Conservation (phyloP, 2,797 vertebrate species). For the Chlorospingus semifuscus region DNA sequence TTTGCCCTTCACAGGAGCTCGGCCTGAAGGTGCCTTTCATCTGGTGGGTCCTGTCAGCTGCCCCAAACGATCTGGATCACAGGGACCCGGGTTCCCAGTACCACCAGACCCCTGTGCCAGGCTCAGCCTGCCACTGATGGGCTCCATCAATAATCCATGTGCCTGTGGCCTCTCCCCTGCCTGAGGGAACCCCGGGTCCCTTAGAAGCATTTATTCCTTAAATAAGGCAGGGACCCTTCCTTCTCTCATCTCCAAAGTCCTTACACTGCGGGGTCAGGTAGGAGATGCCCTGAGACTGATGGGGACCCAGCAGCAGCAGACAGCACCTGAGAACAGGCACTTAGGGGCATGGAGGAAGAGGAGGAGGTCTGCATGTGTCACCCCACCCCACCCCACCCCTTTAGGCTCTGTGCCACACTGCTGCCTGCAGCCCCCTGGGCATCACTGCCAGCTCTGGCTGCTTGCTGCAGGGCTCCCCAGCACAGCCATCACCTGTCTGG, state of each 20-base stretch:
- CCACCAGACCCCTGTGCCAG: rapidly evolving
- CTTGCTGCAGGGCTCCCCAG: neutral
- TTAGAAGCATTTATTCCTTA: neutral
- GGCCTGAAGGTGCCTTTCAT: neutral
- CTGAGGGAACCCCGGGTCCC: neutral
- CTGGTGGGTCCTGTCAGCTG: neutral
- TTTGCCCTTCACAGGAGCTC: neutral
- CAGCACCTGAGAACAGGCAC: neutral
- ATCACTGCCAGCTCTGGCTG: neutral
- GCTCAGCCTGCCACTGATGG: neutral
- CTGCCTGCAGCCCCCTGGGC: neutral
- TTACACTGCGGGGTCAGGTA: neutral
- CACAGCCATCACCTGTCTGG: rapidly evolving
- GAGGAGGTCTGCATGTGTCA: neutral
- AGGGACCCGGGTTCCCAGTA: rapidly evolving
- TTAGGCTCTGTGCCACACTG: neutral
- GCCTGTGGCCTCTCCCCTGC: neutral
- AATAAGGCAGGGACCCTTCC: neutral
- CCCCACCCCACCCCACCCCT: neutral
- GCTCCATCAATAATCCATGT: neutral
- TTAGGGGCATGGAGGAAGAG: neutral
- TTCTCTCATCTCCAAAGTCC: neutral
- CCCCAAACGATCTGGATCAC: neutral
- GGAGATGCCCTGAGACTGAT: neutral
- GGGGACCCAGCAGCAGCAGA: neutral